Evolutionary conservation across 2,113 vertebrate genomes (phyloP).

Genomic region (Fregata magnificens): DNA sequence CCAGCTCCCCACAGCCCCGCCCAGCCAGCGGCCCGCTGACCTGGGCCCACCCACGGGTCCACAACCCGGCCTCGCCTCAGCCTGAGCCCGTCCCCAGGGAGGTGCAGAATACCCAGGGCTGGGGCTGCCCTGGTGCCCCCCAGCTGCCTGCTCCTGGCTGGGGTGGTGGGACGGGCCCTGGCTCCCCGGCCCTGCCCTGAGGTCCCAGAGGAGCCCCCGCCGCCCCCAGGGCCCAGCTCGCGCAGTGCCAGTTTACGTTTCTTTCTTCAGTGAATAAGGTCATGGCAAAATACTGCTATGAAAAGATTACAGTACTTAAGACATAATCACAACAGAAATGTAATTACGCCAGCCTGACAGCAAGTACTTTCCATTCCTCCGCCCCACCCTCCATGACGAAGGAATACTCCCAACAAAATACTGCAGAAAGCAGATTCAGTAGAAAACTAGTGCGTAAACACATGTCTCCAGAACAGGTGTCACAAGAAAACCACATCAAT

Average conservation of each 20-base stretch:
- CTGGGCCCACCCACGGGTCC: background rate
- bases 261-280: background rate
- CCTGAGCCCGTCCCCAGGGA: background rate
- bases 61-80: too few species aligned
- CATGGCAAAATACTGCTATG: background rate
- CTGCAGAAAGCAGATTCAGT: background rate
- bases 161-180: rapidly evolving
- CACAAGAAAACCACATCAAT: background rate
- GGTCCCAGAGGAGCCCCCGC: background rate
- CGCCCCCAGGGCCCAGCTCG: rapidly evolving
- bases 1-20: background rate
- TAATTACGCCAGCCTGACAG: background rate
- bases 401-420: background rate
- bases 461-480: background rate
- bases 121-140: background rate
- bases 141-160: too few species aligned
- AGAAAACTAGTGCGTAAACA: background rate
- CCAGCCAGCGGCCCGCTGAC: background rate
- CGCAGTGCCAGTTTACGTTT: rapidly evolving
- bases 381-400: background rate
- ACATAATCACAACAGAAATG: background rate
- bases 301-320: background rate
- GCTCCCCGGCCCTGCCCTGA: background rate
- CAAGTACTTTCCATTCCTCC: background rate
- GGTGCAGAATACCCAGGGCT: background rate